Evolutionary conservation across 1,140 invertebrate species (phyloP), one percentile per base, ranked within the genome.

Genomic region (Magallana angulata): DNA sequence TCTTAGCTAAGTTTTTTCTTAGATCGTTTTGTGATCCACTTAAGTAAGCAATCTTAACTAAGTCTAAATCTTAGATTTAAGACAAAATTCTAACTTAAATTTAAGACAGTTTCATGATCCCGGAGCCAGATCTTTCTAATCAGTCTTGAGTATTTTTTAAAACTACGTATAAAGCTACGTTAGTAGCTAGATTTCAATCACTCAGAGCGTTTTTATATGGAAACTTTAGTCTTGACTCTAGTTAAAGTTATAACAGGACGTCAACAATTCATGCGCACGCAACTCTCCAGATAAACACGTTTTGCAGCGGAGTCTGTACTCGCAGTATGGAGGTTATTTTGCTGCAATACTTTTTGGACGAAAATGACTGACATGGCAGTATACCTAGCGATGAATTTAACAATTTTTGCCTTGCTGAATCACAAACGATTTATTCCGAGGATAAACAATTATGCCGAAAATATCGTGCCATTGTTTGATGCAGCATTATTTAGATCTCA

Each of bases 241-340:
- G 64, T 68, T 16, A 18, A 30, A n/a, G n/a, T n/a, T n/a, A n/a
- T n/a, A 18, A 68, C n/a, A 8, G 14, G 64, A 68, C 64, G 16
- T 68, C 30, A 68, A 68, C 64, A 68, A 68, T 68, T 18, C 64
- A 68, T 68, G 64, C 64, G n/a, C 64, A 68, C 64, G 64, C 64
- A 68, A 18, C 64, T 68, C 2, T 68, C 64, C 64, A 68, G 64
- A 68, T 68, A 68, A 68, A 68, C 64, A 8, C 16, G 64, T 18
- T 68, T 68, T 68, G 64, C 64, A 18, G 64, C 64, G n/a, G 64
- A 68, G 64, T 68, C 64, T 18, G 14, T 68, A 18, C n/a, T 68
- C 5, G 64, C 64, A 68, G 4, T 68, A 68, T 68, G 14, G 5
- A 18, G 24, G n/a, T 18, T 68, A 18, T 68, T 68, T 68, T 16